Conservation (phyloP, 2,113 vertebrate species). For the Zosterops lateralis region DNA sequence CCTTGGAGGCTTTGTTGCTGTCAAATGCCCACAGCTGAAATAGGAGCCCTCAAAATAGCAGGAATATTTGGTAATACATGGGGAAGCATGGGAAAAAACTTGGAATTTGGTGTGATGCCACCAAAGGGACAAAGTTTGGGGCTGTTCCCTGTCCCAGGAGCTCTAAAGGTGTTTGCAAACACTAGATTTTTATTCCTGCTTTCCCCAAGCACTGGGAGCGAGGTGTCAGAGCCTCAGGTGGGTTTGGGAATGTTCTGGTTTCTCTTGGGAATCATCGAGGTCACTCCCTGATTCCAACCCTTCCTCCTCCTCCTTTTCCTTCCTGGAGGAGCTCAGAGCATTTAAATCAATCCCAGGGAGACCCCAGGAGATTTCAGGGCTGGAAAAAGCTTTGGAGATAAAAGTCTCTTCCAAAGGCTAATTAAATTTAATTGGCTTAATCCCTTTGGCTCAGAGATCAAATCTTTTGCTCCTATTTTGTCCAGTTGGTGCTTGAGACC, state of each 20-base stretch:
- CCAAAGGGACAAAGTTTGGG: accelerated
- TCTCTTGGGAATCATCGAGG: background rate
- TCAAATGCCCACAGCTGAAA: background rate
- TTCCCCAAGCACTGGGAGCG: accelerated
- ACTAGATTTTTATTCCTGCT: accelerated
- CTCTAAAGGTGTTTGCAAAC: background rate
- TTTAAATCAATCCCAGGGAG: background rate
- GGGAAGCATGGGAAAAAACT: background rate
- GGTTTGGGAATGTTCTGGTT: background rate
- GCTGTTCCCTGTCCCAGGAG: background rate
- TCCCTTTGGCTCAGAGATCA: background rate
- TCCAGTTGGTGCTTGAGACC: background rate
- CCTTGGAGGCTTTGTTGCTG: background rate
- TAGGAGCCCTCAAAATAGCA: accelerated
- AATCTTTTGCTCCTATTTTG: background rate
- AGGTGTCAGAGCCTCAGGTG: accelerated
- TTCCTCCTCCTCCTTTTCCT: background rate
- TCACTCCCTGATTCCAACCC: background rate
- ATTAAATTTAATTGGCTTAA: constrained; percentile 9
- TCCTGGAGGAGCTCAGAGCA: background rate
- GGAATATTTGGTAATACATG: accelerated
- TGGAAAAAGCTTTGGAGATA: background rate
- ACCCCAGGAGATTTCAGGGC: background rate
- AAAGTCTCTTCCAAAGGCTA: constrained; percentile 5
- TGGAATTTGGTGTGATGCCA: background rate